A percentile compares a stretch with the other conserved stretches of the same genome.
Evolutionary conservation across 2,113 vertebrate genomes (phyloP).

Genomic region (Cyanistes caeruleus): DNA sequence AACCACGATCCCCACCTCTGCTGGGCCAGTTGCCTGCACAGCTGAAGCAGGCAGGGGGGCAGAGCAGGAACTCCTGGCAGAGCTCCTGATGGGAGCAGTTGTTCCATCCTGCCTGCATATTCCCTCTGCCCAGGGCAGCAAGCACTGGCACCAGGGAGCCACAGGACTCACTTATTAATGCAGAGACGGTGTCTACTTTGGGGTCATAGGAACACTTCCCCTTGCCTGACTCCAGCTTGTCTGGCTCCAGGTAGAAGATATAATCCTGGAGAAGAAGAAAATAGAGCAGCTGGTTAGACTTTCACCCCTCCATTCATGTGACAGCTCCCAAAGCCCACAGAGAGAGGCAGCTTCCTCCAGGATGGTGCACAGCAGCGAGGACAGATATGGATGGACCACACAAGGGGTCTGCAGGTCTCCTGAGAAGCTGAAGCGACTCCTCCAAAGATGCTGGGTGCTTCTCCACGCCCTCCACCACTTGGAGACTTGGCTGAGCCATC

Average conservation of each 20-base stretch:
- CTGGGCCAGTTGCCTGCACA: not conserved
- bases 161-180: slow-evolving; percentile 92
- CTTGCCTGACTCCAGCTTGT: slow-evolving; percentile 96
- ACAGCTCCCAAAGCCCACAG: not conserved
- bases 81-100: not conserved
- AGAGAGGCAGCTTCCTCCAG: not conserved
- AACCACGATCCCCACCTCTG: not conserved
- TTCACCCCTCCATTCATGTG: not conserved
- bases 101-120: not conserved
- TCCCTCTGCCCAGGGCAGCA: not conserved
- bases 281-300: not conserved
- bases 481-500: not conserved
- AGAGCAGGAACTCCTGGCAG: not conserved
- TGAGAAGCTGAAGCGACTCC: not conserved
- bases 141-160: not conserved
- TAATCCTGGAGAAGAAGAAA: slow-evolving; percentile 85
- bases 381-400: rapidly evolving
- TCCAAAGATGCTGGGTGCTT: not conserved
- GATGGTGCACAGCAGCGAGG: not conserved
- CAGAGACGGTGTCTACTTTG: slow-evolving; percentile 95
- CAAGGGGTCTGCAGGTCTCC: not conserved
- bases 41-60: not conserved
- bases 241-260: slow-evolving; percentile 94
- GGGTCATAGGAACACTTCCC: slow-evolving; percentile 98
- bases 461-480: not conserved